phyloP scores from a whole-genome alignment of 2,113 vertebrate genomes.

The Pelvicachromis taeniatus region DNA sequence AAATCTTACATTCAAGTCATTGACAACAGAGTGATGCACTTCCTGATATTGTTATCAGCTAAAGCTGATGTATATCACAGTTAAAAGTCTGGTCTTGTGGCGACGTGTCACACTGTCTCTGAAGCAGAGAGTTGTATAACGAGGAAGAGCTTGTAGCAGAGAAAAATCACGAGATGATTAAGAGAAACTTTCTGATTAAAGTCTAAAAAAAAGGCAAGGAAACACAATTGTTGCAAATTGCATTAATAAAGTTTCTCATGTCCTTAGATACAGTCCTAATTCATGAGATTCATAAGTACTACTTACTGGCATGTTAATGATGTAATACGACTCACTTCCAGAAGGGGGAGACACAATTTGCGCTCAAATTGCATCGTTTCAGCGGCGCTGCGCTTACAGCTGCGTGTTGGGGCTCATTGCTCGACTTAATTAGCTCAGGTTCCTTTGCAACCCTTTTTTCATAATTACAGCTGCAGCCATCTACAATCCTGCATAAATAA shows the following conservation, averaged over 20 bases:
- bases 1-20: neutral
- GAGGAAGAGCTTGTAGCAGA: neutral
- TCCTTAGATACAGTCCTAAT: neutral
- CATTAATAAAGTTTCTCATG: neutral
- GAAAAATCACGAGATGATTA: neutral
- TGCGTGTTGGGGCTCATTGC: neutral
- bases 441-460: neutral
- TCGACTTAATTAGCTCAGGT: neutral
- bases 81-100: neutral
- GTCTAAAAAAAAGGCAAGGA: too few species aligned
- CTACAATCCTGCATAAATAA: neutral
- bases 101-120: neutral
- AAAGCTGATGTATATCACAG: neutral
- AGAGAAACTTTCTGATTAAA: neutral
- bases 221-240: neutral
- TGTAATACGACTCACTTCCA: neutral
- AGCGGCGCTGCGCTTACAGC: neutral
- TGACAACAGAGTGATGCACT: neutral
- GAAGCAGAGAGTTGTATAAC: neutral
- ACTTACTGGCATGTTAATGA: neutral
- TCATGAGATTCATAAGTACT: neutral
- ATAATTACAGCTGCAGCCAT: neutral
- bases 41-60: neutral
- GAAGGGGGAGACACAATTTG: neutral
- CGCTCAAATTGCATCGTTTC: neutral